Percentiles rank a stretch among this genome's conserved stretches.
phyloP scores from a whole-genome alignment of 2,888 invertebrate genomes.

The Watsonalla cultraria region DNA sequence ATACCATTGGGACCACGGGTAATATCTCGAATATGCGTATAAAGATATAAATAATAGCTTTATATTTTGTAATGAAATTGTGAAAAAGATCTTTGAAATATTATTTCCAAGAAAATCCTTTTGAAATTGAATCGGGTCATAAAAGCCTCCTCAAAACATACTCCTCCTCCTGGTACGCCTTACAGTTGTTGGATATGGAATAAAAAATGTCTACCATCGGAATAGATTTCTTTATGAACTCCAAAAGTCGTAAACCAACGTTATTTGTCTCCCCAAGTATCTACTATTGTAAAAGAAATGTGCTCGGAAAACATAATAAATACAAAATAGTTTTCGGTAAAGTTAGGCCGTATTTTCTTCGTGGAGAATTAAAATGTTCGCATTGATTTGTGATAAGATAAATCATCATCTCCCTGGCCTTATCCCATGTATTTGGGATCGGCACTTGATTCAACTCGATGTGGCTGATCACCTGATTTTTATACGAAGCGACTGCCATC shows the following conservation, averaged over 20 bases:
- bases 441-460: no score
- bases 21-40: no score
- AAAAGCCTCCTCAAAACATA: not conserved
- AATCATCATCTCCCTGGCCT: no score
- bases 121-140: not conserved
- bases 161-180: not conserved
- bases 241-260: conserved; percentile 31
- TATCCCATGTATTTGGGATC: no score
- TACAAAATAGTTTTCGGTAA: not conserved
- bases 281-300: not conserved
- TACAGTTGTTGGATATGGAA: not conserved
- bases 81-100: not conserved
- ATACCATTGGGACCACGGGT: no score
- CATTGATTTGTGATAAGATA: no score
- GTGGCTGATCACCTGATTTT: no score
- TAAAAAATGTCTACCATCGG: not conserved
- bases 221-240: conserved; percentile 28
- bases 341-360: not conserved
- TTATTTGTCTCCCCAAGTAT: conserved; percentile 24
- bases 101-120: no score
- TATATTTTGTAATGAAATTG: no score
- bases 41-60: no score
- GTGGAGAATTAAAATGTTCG: not conserved
- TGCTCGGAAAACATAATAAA: conserved; percentile 1
- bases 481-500: no score